These are phyloP conservation scores for Huso huso DNA, from an alignment of 2,797 vertebrate genomes.

Conservation along the genomic window DNA sequence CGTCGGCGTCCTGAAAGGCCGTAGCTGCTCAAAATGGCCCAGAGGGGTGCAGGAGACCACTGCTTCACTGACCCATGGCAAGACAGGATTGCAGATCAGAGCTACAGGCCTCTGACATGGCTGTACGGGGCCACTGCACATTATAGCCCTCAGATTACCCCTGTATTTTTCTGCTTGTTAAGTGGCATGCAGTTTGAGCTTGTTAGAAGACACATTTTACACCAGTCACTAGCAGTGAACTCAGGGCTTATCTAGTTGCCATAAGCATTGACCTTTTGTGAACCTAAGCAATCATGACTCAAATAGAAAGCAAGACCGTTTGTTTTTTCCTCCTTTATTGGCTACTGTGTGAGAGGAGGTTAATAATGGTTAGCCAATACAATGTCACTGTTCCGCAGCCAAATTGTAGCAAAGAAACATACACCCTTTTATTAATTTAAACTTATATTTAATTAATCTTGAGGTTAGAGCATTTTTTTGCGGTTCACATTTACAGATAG, in stretches of 20 bases:
- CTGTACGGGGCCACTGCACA: slow-evolving; percentile 53
- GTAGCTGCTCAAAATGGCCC: slow-evolving; percentile 55
- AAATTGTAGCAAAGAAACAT: too few species aligned
- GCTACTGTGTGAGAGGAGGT: slow-evolving; percentile 20
- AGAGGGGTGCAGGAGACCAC: slow-evolving; percentile 64
- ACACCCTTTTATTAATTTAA: too few species aligned
- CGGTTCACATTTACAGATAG: too few species aligned
- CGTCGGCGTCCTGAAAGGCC: slow-evolving; percentile 57
- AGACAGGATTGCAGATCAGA: slow-evolving; percentile 76
- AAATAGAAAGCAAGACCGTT: slow-evolving; percentile 18
- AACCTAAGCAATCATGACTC: not conserved
- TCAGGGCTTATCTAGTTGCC: not conserved
- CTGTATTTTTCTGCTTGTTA: slow-evolving; percentile 39
- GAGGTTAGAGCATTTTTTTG: too few species aligned
- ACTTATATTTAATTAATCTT: too few species aligned
- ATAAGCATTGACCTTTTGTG: slow-evolving; percentile 9
- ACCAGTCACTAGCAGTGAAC: slow-evolving; percentile 34
- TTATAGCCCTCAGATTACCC: slow-evolving; percentile 46
- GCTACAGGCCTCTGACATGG: slow-evolving; percentile 69
- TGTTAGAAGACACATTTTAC: slow-evolving; percentile 35
- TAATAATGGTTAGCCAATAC: not conserved
- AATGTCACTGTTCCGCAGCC: too few species aligned
- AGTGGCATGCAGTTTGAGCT: slow-evolving; percentile 32
- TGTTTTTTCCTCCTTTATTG: slow-evolving; percentile 57
- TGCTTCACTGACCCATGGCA: slow-evolving; percentile 84